Evolutionary conservation across 2,888 invertebrate species (phyloP), one percentile per base, ranked within the genome.

Genomic region (Hecatera dysodea): DNA sequence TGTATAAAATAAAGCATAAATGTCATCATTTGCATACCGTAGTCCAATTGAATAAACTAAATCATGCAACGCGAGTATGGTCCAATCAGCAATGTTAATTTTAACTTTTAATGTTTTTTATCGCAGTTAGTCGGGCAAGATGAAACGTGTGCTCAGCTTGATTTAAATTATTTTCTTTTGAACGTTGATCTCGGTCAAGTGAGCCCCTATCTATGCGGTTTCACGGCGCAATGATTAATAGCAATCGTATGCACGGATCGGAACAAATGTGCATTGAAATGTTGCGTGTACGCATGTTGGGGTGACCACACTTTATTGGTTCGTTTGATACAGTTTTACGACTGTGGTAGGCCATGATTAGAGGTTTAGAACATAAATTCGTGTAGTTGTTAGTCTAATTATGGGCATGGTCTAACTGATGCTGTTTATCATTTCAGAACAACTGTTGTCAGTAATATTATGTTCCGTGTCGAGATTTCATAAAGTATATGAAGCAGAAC

Each of bases 161-260:
- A 81, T 86, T 83, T 75, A 78, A 86, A 88, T 86, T 78, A 77
- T 85, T 89, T 85, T 85, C 84, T 83, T 87, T 90, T 88, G 86
- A 89, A 85, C 48, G 70, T 84, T 81, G 72, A 90, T 85, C 67
- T 90, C 86, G 91, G 91, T 92, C 91, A 89, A 92, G 86, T 86
- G 78, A 81, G 65, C 77, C 67, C 39, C 81, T 73, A 80, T 81
- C 79, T 83, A 83, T 80, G 82, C 72, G 78, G 85, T 81, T 85
- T 87, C 85, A 86, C 84, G 86, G 82, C 81, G 85, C 77, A 60
- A 59, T 88, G 87, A 86, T 87, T 85, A 86, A 86, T 89, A 80
- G 81, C 74, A 80, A 83, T 80, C 80, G 82, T 82, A 84, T 86
- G 86, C 84, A 85, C 81, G 79, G 77, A 80, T 82, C 68, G 79